A percentile compares a stretch with the other conserved stretches of the same genome.
These are phyloP conservation scores for Cyphomyrmex costatus DNA, from an alignment of 1,140 invertebrate species.

Conservation along the genomic window DNA sequence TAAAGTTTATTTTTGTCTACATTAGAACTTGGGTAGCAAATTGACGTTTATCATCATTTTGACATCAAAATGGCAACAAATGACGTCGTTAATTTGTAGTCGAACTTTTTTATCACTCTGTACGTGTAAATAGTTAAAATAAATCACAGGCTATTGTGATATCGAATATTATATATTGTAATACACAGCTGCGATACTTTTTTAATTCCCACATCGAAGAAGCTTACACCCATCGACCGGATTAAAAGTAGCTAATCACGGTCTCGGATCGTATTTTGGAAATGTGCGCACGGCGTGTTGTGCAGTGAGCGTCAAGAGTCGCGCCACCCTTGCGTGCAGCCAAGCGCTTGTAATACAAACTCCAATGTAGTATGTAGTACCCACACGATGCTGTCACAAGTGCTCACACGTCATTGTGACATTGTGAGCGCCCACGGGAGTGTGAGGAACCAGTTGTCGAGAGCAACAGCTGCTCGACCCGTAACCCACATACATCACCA, in stretches of 20 bases:
- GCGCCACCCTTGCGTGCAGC: constrained; percentile 82
- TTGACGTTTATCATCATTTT: too few relatives aligned
- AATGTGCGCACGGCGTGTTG: constrained; percentile 72
- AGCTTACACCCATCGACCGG: background rate
- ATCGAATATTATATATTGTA: background rate
- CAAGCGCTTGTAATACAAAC: constrained; percentile 84
- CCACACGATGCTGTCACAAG: constrained; percentile 84
- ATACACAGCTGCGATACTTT: background rate
- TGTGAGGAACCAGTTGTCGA: constrained; percentile 82
- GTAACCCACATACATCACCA: constrained; percentile 86
- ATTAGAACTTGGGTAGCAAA: too few relatives aligned
- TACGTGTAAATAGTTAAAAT: background rate
- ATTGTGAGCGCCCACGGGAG: constrained; percentile 82
- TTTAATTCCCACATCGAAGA: background rate
- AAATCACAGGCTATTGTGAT: background rate
- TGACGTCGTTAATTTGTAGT: too few relatives aligned
- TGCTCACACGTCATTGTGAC: constrained; percentile 86
- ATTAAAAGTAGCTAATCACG: constrained; percentile 45
- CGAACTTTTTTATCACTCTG: too few relatives aligned
- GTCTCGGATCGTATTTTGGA: constrained; percentile 60
- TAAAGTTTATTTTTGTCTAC: too few relatives aligned
- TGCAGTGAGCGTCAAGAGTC: constrained; percentile 82
- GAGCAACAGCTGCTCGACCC: constrained; percentile 85
- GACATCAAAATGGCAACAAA: too few relatives aligned
- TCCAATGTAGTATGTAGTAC: constrained; percentile 80